phyloP scores from a whole-genome alignment of 1,140 invertebrate species.

The Papilio aristodemus region DNA sequence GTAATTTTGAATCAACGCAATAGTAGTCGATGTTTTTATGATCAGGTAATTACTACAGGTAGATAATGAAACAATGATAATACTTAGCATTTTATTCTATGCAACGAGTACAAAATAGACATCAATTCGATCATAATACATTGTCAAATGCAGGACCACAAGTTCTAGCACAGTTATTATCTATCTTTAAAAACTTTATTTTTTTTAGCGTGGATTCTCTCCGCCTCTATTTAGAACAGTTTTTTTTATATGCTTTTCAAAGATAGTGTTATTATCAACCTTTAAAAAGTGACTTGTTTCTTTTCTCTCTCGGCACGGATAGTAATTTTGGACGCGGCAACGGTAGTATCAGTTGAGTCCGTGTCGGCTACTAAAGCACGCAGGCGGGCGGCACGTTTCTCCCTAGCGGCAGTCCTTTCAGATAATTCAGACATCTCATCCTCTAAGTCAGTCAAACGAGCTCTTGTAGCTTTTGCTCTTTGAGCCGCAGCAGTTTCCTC shows the following conservation, averaged over 20 bases:
- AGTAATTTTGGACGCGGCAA: conserved; percentile 61
- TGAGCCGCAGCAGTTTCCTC: conserved; percentile 68
- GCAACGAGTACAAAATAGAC: conserved; percentile 68
- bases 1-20: not conserved
- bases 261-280: conserved; percentile 37
- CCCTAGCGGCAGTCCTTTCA: conserved; percentile 81
- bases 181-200: conserved; percentile 50
- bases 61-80: conserved; percentile 64
- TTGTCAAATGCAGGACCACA: conserved; percentile 68
- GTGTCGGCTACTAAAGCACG: conserved; percentile 81
- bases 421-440: conserved; percentile 82
- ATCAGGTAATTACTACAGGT: conserved; percentile 38
- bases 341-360: conserved; percentile 59
- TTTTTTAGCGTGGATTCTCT: not conserved
- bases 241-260: conserved; percentile 25
- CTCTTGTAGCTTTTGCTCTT: conserved; percentile 70
- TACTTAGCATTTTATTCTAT: conserved; percentile 69
- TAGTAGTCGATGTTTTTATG: not conserved
- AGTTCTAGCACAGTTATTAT: conserved; percentile 61
- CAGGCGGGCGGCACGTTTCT: conserved; percentile 81
- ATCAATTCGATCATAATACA: conserved; percentile 62
- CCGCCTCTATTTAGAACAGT: not conserved
- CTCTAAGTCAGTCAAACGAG: conserved; percentile 82
- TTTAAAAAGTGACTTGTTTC: conserved; percentile 77
- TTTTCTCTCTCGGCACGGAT: conserved; percentile 70